These are phyloP conservation scores for Microtus oregoni DNA, from an alignment of 2,113 vertebrate species.

Conservation along the genomic window DNA sequence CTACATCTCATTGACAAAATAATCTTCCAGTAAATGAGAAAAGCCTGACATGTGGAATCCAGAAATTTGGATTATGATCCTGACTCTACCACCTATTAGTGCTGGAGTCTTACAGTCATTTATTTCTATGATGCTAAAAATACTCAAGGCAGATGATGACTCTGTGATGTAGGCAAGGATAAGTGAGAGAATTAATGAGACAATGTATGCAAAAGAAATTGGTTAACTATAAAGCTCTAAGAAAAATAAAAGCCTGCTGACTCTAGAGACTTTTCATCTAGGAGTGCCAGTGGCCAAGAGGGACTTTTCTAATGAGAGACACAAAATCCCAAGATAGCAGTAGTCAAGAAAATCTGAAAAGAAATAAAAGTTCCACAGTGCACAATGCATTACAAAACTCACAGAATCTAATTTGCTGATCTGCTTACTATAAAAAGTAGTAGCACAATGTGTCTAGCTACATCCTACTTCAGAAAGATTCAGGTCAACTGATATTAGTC, in stretches of 20 bases:
- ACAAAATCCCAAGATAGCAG: neutral
- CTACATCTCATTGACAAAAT: neutral
- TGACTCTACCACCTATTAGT: slow-evolving; percentile 9
- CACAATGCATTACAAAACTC: neutral
- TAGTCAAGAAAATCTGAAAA: neutral
- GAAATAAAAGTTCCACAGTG: neutral
- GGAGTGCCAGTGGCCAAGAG: slow-evolving; percentile 5
- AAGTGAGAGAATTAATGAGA: slow-evolving; percentile 12
- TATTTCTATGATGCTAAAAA: slow-evolving; percentile 36
- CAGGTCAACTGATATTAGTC: slow-evolving; percentile 27
- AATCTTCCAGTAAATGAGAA: neutral
- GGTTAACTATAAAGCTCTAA: slow-evolving; percentile 14
- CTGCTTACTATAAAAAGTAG: neutral
- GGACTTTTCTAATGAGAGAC: neutral
- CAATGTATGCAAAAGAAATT: neutral
- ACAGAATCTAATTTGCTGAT: slow-evolving; percentile 5
- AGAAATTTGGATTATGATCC: slow-evolving; percentile 25
- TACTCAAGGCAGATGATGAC: slow-evolving; percentile 29
- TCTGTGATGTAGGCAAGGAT: slow-evolving; percentile 15
- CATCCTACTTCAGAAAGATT: slow-evolving; percentile 20
- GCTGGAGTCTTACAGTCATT: neutral
- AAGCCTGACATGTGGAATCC: neutral
- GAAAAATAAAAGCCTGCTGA: neutral
- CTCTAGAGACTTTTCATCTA: neutral
- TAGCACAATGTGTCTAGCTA: slow-evolving; percentile 24